phyloP scores from a whole-genome alignment of 2,113 vertebrate genomes.

The Callipepla californica region DNA sequence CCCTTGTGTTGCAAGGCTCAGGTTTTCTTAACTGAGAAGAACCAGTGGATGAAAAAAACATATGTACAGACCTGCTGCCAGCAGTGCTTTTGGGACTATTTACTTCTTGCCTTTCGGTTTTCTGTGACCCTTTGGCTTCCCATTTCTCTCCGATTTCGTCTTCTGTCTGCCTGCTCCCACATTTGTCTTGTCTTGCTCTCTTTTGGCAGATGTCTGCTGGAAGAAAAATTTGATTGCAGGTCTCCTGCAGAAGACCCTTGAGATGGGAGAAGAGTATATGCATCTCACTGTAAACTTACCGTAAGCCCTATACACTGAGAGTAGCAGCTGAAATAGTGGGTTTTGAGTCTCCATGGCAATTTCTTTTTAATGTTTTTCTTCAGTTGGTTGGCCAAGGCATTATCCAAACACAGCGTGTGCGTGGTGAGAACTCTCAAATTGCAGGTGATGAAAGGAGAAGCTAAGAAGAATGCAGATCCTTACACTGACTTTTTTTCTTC shows the following conservation, averaged over 20 bases:
- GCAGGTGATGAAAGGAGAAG: not conserved
- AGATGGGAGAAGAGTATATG: not conserved
- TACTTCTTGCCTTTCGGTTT: not conserved
- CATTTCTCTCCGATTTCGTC: not conserved
- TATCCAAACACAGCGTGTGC: not conserved
- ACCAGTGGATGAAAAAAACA: not conserved
- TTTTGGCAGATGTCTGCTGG: not conserved
- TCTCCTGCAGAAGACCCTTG: not conserved
- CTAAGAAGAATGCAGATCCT: not conserved
- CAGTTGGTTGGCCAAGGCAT: not conserved
- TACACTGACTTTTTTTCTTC: not conserved
- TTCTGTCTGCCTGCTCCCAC: accelerated
- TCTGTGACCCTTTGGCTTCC: not conserved
- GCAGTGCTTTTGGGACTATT: not conserved
- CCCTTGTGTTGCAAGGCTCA: not conserved
- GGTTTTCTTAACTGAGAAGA: not conserved
- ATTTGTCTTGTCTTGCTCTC: not conserved
- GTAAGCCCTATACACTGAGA: not conserved
- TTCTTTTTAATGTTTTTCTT: not conserved
- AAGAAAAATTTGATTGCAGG: not conserved
- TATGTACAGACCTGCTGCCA: not conserved
- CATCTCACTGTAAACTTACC: not conserved
- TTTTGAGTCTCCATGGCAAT: not conserved
- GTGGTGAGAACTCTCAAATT: not conserved
- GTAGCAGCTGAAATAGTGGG: not conserved